Conservation (phyloP, 2,113 vertebrate genomes). For the Cheilinus undulatus region DNA sequence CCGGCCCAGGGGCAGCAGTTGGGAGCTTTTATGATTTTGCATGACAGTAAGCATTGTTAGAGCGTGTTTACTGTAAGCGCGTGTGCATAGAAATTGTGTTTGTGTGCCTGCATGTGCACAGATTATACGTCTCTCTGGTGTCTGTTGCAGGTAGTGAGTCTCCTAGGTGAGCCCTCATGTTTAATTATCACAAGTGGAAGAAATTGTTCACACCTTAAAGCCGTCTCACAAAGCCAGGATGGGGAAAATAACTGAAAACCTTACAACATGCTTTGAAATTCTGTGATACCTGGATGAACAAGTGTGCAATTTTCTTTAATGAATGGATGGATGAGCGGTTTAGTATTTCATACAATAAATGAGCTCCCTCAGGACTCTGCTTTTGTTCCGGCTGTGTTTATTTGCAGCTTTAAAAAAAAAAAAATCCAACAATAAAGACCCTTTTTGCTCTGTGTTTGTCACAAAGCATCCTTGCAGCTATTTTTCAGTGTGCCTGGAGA, state of each 20-base stretch:
- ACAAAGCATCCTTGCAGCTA: slow-evolving; percentile 15
- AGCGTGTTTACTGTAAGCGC: slow-evolving; percentile 35
- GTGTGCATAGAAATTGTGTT: slow-evolving; percentile 18
- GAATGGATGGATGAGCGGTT: slow-evolving; percentile 25
- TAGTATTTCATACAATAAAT: slow-evolving; percentile 32
- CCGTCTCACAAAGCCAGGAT: slow-evolving; percentile 1
- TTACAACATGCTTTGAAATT: slow-evolving; percentile 3
- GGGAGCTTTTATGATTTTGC: slow-evolving; percentile 57
- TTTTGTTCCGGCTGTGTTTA: slow-evolving; percentile 40
- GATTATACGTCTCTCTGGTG: slow-evolving; percentile 11
- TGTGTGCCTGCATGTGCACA: slow-evolving; percentile 1
- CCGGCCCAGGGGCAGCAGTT: slow-evolving; percentile 49
- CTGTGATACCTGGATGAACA: slow-evolving; percentile 12
- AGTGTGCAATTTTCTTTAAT: slow-evolving; percentile 24
- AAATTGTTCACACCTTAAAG: slow-evolving; percentile 19
- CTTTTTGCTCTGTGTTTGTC: slow-evolving; percentile 36
- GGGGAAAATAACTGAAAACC: slow-evolving; percentile 8
- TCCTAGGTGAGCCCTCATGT: slow-evolving; percentile 37
- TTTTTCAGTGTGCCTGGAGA: slow-evolving; percentile 29
- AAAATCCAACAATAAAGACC: slow-evolving; percentile 25
- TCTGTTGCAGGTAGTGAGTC: slow-evolving; percentile 24
- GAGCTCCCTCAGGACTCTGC: slow-evolving; percentile 31
- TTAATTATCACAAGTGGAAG: slow-evolving; percentile 35
- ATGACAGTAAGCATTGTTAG: slow-evolving; percentile 25
- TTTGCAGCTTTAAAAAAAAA: slow-evolving; percentile 17